Evolutionary conservation across 2,797 vertebrate genomes (phyloP), one percentile per base, ranked within the genome.

Genomic region (Coracias cyanogaster): DNA sequence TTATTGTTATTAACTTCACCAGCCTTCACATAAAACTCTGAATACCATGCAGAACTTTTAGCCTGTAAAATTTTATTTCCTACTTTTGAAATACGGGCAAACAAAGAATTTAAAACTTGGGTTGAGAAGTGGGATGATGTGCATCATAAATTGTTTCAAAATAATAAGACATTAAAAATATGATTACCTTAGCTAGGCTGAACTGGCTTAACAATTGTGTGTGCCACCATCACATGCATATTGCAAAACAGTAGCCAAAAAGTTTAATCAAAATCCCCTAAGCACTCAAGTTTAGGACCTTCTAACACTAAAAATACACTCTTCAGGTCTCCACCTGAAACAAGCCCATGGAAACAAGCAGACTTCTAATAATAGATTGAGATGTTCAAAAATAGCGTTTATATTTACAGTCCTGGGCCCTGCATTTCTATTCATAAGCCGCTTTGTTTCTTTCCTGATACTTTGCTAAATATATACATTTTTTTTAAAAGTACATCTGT

Each of bases 361-460:
- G 72, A 22, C 10, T 20, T 82, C 86, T 86, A 73, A 77, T 33
- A 96, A 91, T 89, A 94, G 76, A 58, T 82, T 78, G 92, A 96
- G 89, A 55, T 93, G 87, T 89, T 93, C 17, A 87, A 78, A 94
- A 94, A 46, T 29, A 83, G 22, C 13, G 24, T 69, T 90, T 93
- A 28, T 85, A 74, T 71, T 94, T 90, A 58, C 37, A 57, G 31
- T 25, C 64, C 31, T 25, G 64, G 66, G 33, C 60, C 35, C 46
- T 29, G 39, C 35, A 29, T 90, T 95, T 93, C 73, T 77, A 20
- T 52, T 49, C 80, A 72, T 17, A 55, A 69, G 35, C 51, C 92
- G 82, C 0, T 0, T 64, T 46, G 52, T 86, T 90, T 72, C 77
- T 88, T 81, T 61, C 79, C 74, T 82, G 70, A 43, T 0, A 2